Evolutionary conservation across 2,888 invertebrate genomes (phyloP).

Genomic region (Neoascia interrupta): DNA sequence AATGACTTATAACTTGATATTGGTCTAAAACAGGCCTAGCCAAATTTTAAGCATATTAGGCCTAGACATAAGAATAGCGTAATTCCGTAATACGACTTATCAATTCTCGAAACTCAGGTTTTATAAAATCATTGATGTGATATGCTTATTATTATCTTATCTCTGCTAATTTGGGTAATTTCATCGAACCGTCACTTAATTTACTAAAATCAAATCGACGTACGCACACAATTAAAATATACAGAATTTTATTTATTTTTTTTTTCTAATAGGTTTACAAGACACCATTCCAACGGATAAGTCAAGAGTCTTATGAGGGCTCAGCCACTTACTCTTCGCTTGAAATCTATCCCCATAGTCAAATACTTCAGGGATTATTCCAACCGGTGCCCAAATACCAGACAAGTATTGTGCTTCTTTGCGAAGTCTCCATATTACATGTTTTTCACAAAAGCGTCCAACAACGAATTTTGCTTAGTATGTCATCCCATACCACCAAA

Average conservation of each 20-base stretch:
- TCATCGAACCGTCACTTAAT: too few relatives aligned
- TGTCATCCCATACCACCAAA: slow-evolving; percentile 77
- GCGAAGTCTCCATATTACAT: slow-evolving; percentile 79
- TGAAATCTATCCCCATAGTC: slow-evolving; percentile 79
- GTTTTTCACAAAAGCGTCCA: slow-evolving; percentile 80
- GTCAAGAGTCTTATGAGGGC: slow-evolving; percentile 77
- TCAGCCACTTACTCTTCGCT: slow-evolving; percentile 78
- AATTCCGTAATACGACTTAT: too few relatives aligned
- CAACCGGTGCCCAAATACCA: slow-evolving; percentile 79
- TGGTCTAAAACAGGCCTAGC: too few relatives aligned
- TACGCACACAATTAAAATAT: too few relatives aligned
- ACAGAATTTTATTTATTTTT: slow-evolving; percentile 7
- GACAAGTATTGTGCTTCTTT: slow-evolving; percentile 77
- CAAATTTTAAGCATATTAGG: too few relatives aligned
- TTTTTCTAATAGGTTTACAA: slow-evolving; percentile 75
- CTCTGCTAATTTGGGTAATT: too few relatives aligned
- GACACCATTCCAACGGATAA: slow-evolving; percentile 79
- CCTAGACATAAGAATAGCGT: too few relatives aligned
- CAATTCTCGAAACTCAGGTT: too few relatives aligned
- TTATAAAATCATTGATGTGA: too few relatives aligned
- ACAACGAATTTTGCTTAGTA: slow-evolving; percentile 77
- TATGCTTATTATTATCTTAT: too few relatives aligned
- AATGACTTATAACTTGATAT: too few relatives aligned
- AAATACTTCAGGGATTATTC: slow-evolving; percentile 78
- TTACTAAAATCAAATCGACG: too few relatives aligned